Evolutionary conservation across 1,140 invertebrate species (phyloP), one percentile per base, ranked within the genome.

Genomic region (Heliothis subflexa): DNA sequence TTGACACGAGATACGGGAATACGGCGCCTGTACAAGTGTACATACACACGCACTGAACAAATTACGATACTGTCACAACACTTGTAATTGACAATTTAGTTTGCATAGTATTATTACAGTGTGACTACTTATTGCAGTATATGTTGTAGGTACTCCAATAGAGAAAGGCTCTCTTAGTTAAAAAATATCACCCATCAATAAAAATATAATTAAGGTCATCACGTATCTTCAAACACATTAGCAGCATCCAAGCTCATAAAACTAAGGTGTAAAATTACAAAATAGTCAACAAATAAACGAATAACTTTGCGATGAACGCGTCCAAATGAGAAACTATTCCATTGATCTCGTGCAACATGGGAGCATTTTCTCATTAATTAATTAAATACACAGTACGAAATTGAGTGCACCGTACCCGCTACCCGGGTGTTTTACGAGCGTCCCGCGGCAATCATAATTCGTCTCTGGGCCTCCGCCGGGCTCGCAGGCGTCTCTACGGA

Each of bases 361-460:
- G 9, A 75, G 73, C 73, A 50, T 64, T 76, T 76, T 54, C 61
- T 49, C 49, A 77, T 61, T 77, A 66, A 77, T 77, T 77, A 77
- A 77, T 66, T 77, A 66, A 66, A 66, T 68, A 77, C 62, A 66
- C 61, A 77, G 62, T 66, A 66, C 62, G 62, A 66, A 77, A 77
- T 77, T 77, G 62, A 77, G 62, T 77, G 74, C 74, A 77, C 74
- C 61, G 62, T 77, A 79, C 50, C 61, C 70, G 78, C 62, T 72
- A 66, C 78, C 55, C 50, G 54, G 25, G 80, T 85, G 82, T 78
- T 88, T 89, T 88, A 89, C 86, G 80, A 84, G 76, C 81, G 61
- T 85, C 88, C 82, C 78, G 85, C 74, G 85, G 90, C 88, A 82
- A 89, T 90, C 89, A 90, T 93, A 93, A 93, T 84, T 93, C 90